These are phyloP conservation scores for Drosophila dives DNA, from an alignment of 2,888 invertebrate species.

Conservation along the genomic window DNA sequence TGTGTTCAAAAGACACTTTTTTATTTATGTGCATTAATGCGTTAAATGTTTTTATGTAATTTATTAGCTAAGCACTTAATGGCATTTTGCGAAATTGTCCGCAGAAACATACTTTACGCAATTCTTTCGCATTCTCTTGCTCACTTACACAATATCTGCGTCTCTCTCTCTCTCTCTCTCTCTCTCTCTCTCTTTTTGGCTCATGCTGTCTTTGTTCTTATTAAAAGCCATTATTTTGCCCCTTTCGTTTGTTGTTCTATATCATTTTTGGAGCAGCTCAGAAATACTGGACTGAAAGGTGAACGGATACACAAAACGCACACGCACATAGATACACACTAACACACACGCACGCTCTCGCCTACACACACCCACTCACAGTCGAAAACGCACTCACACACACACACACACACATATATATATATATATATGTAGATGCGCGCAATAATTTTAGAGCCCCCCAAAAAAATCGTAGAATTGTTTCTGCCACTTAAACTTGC, in stretches of 20 bases:
- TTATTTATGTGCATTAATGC: conserved; percentile 46
- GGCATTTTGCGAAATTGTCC: conserved; percentile 47
- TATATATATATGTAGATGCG: background rate
- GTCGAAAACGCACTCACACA: conserved; percentile 14
- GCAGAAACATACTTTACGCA: conserved; percentile 65
- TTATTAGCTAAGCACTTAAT: conserved; percentile 66
- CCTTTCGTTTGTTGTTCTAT: conserved; percentile 51
- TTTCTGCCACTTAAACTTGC: conserved; percentile 72
- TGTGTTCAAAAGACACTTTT: conserved; percentile 17
- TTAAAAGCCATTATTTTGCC: conserved; percentile 38
- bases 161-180: background rate
- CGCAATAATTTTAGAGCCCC: conserved; percentile 17
- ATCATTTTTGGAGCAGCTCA: conserved; percentile 60
- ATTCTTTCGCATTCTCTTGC: conserved; percentile 42
- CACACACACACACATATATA: background rate
- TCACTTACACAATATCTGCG: background rate
- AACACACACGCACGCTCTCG: conserved; percentile 4
- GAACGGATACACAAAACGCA: conserved; percentile 70
- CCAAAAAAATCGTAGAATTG: conserved; percentile 15
- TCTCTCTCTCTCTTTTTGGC: conserved; percentile 24
- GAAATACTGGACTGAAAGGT: conserved; percentile 42
- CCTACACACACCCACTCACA: conserved; percentile 2
- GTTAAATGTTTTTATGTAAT: conserved; percentile 72
- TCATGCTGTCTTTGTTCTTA: conserved; percentile 41
- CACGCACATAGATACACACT: conserved; percentile 51